Conservation (phyloP, 2,888 invertebrate genomes). For the Acholoe squamosa region DNA sequence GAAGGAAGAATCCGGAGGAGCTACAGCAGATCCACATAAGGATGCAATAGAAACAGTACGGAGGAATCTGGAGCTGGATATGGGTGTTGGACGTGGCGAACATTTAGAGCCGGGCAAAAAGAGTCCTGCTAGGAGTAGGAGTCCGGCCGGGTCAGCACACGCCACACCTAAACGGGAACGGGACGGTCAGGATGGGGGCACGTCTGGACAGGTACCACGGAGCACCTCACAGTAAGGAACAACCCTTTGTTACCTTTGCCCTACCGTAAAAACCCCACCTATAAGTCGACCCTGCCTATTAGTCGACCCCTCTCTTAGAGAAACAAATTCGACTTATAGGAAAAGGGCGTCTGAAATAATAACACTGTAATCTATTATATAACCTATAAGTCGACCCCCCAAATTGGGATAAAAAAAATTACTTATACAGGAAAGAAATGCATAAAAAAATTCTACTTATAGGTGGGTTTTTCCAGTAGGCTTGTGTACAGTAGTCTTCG, state of each 20-base stretch:
- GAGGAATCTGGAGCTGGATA: conserved; percentile 10
- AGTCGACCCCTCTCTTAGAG: no score
- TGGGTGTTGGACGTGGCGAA: background rate
- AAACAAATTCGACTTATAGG: no score
- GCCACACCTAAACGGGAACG: conserved; percentile 64
- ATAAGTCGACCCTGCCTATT: no score
- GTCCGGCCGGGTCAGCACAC: background rate
- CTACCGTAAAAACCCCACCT: no score
- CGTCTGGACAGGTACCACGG: background rate
- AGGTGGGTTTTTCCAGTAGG: no score
- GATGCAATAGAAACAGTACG: conserved; percentile 35
- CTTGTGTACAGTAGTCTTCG: no score
- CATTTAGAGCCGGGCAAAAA: background rate
- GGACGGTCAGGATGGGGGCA: background rate
- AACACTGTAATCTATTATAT: no score
- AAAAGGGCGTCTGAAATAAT: no score
- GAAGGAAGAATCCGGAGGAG: conserved; percentile 8
- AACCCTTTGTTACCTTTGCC: background rate
- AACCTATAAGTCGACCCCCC: no score
- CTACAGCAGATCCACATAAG: background rate
- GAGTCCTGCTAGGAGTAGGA: background rate
- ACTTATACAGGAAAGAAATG: no score
- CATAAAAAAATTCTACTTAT: no score
- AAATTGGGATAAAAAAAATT: no score
- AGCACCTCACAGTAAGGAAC: background rate